Base-by-base conservation (phyloP, 2,797 vertebrate species). In the Anguilla pacifica region DNA sequence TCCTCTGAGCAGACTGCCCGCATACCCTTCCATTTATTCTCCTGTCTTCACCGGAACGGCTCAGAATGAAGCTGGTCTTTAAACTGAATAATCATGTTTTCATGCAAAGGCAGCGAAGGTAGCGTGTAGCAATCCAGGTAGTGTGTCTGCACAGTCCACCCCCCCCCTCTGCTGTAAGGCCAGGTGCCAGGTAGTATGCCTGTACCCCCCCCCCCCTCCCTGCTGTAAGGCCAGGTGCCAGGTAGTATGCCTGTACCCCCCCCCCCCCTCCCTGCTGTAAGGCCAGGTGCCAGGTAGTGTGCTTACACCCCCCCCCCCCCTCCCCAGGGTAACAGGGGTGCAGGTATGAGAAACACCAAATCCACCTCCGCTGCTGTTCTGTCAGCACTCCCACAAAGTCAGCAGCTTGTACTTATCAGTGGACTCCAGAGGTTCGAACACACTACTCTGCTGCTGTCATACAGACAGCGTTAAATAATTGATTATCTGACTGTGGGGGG, bases 391-490 rank as follows among this genome's bases (percentile, higher is more conserved):
- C 92, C 90, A 91, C 93, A 88, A 35, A 35, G 88, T 95, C 95
- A 95, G 94, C 88, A 95, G 96, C 95, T 95, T 95, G 92, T 93
- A 95, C 95, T 96, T 96, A 96, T 96, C 94, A 94, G 92, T 81
- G 90, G 87, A 89, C 93, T 92, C 92, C 95, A 96, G 94, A 93
- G 92, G 92, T 89, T 94, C 92, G 92, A 92, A 90, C 90, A 88
- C 89, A 89, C 89, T 79, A 35, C 88, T 91, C 90, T 10, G 77
- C 91, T 91, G 93, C 95, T 94, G 94, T 94, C 94, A 94, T 92
- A 91, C 92, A 90, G 91, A 93, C 93, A 92, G 92, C 93, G 89
- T 93, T 92, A 91, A 89, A 89, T 95, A 95, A 96, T 95, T 92
- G 94, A 96, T 96, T 95, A 93, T 91, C 86, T 90, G 93, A 93